Conservation (phyloP, 2,113 vertebrate genomes). For the Crypturellus undulatus region DNA sequence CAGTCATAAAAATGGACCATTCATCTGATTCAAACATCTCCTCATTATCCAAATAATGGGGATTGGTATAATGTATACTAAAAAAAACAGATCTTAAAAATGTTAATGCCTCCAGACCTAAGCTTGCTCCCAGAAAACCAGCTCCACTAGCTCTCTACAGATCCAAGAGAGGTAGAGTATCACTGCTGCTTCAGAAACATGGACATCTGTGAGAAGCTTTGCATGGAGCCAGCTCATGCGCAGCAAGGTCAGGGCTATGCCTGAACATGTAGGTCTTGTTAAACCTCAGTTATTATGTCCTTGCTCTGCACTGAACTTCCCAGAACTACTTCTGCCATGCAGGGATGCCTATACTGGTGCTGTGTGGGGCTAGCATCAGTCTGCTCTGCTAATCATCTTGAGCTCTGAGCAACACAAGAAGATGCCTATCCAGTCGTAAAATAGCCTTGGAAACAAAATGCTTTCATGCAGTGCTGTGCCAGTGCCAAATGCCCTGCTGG, state of each 20-base stretch:
- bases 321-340: neutral
- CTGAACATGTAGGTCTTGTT: neutral
- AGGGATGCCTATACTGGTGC: neutral
- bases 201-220: neutral
- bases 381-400: neutral
- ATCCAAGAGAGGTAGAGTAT: neutral
- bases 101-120: neutral
- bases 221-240: neutral
- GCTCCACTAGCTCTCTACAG: neutral
- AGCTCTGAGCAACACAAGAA: neutral
- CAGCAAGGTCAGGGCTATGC: neutral
- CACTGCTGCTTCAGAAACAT: neutral
- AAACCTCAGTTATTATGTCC: neutral
- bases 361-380: neutral
- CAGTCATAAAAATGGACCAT: neutral
- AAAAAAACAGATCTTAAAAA: neutral
- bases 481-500: constrained; percentile 29
- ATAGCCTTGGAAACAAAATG: neutral
- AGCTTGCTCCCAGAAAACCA: neutral
- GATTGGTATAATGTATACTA: neutral
- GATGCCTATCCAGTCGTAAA: neutral
- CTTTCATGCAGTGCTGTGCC: neutral
- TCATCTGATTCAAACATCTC: neutral
- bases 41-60: neutral
- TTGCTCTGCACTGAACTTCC: neutral